phyloP scores from a whole-genome alignment of 2,888 invertebrate species.

The Chrysina gloriosa region DNA sequence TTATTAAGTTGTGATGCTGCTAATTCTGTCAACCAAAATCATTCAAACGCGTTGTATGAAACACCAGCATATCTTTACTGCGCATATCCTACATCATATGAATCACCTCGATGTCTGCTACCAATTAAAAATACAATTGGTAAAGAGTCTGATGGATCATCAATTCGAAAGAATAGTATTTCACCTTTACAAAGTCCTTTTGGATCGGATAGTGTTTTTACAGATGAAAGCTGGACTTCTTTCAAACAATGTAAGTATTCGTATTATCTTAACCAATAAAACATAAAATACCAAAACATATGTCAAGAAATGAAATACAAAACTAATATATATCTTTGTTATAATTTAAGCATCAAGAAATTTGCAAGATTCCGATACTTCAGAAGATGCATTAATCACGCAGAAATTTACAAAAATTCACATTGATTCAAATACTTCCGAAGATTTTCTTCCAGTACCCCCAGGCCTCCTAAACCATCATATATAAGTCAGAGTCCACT shows the following conservation, averaged over 20 bases:
- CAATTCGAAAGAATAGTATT: conserved; percentile 48
- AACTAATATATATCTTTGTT: too few species aligned
- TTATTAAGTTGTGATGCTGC: conserved; percentile 49
- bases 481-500: conserved; percentile 65
- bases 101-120: conserved; percentile 62
- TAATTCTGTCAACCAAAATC: conserved; percentile 26
- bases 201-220: conserved; percentile 74
- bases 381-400: conserved; percentile 31
- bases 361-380: conserved; percentile 62
- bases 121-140: conserved; percentile 50
- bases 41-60: conserved; percentile 54
- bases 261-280: too few species aligned
- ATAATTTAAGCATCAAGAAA: conserved; percentile 54
- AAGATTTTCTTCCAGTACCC: conserved; percentile 63
- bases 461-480: conserved; percentile 83
- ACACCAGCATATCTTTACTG: conserved; percentile 59
- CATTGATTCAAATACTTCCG: conserved; percentile 54
- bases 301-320: too few species aligned
- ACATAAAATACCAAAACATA: too few species aligned
- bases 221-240: conserved; percentile 75
- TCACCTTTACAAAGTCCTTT: conserved; percentile 74
- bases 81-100: conserved; percentile 69
- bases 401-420: conserved; percentile 40
- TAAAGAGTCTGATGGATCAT: conserved; percentile 52
- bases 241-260: conserved; percentile 55